Conservation (phyloP, 2,113 vertebrate species). For the Engraulis encrasicolus region DNA sequence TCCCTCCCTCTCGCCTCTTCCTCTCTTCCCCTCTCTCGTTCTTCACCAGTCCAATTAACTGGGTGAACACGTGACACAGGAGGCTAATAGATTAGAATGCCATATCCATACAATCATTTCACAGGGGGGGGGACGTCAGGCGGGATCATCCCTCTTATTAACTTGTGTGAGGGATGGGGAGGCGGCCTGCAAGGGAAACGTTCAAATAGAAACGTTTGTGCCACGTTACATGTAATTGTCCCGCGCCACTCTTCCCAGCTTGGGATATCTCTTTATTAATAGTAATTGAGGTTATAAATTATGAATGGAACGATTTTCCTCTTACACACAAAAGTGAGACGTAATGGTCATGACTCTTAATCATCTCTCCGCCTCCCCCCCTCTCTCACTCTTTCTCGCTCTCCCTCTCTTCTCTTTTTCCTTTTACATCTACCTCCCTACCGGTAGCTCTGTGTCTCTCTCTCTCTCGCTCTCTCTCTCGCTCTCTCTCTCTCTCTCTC, state of each 20-base stretch:
- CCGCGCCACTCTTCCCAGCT: conserved; percentile 88
- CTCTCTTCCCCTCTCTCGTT: conserved; percentile 32
- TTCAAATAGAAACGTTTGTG: conserved; percentile 99
- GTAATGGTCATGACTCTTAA: conserved; percentile 98
- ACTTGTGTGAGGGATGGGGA: conserved; percentile 95
- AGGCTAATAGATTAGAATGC: conserved; percentile 99
- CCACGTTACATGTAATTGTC: conserved; percentile 98
- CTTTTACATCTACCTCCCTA: no score
- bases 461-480: no score
- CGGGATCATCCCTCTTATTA: conserved; percentile 99
- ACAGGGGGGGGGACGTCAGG: conserved; percentile 99
- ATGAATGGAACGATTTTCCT: conserved; percentile 97
- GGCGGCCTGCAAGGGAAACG: conserved; percentile 98
- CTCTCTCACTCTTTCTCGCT: no score
- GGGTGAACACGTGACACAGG: conserved; percentile 96
- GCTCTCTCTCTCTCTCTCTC: no score
- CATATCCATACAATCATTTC: conserved; percentile 99
- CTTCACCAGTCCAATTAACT: conserved; percentile 91
- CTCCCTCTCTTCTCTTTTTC: no score
- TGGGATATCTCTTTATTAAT: conserved; percentile 99
- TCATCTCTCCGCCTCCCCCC: conserved; percentile 77
- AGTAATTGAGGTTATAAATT: conserved; percentile 99
- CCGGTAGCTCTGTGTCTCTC: no score
- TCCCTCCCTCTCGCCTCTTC: conserved; percentile 19
- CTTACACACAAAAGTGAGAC: conserved; percentile 91